Evolutionary conservation across 2,888 invertebrate species (phyloP).

Genomic region (Frankliniella fusca): DNA sequence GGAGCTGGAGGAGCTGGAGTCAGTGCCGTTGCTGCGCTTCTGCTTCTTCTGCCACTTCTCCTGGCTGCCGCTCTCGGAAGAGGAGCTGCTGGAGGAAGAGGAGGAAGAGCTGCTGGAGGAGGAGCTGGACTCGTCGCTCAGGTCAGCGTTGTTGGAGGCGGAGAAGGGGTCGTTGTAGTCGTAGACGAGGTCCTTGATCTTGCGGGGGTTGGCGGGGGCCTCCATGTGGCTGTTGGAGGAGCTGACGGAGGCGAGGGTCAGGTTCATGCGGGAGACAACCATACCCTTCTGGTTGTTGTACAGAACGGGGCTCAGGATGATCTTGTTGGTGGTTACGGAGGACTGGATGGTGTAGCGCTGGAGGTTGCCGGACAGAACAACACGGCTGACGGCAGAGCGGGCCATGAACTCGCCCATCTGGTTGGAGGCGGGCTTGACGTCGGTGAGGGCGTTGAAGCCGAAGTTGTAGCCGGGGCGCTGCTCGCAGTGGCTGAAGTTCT

Average conservation of each 20-base stretch:
- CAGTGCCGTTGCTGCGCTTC: slow-evolving; percentile 33
- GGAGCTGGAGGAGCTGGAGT: slow-evolving; percentile 24
- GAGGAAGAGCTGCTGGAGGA: slow-evolving; percentile 42
- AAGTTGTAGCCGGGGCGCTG: slow-evolving; percentile 61
- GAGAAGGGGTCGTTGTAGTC: slow-evolving; percentile 47
- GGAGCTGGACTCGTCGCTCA: slow-evolving; percentile 44
- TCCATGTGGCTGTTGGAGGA: slow-evolving; percentile 47
- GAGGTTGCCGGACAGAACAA: slow-evolving; percentile 54
- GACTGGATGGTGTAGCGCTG: slow-evolving; percentile 62
- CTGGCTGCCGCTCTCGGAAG: slow-evolving; percentile 40
- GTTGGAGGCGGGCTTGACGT: slow-evolving; percentile 52
- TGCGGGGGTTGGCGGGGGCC: slow-evolving; percentile 48
- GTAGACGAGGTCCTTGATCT: slow-evolving; percentile 56
- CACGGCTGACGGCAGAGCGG: slow-evolving; percentile 55
- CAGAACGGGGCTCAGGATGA: slow-evolving; percentile 47
- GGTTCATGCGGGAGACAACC: slow-evolving; percentile 57
- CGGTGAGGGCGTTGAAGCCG: slow-evolving; percentile 56
- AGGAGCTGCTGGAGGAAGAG: slow-evolving; percentile 38
- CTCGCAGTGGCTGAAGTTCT: slow-evolving; percentile 60
- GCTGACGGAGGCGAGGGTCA: slow-evolving; percentile 48
- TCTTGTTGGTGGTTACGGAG: slow-evolving; percentile 55
- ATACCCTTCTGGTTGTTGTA: slow-evolving; percentile 58
- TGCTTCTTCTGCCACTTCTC: slow-evolving; percentile 32
- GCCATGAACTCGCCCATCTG: slow-evolving; percentile 54
- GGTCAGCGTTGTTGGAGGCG: slow-evolving; percentile 40